Base-by-base conservation (phyloP, 2,113 vertebrate genomes). In the Sander vitreus region DNA sequence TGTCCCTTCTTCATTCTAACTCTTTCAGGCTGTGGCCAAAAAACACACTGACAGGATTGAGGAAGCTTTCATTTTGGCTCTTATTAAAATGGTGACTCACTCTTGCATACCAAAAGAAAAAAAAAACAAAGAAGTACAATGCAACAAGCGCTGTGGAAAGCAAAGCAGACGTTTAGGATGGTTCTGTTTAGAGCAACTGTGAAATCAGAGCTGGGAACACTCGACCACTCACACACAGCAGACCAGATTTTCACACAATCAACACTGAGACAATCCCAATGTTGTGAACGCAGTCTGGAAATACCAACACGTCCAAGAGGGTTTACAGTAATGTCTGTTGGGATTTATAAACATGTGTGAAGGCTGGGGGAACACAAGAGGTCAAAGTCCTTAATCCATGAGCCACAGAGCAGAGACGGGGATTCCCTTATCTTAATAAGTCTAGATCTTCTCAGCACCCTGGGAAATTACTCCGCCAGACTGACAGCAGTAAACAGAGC, bases 371-470 rank as follows among this genome's bases (percentile, higher is more conserved):
- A 73, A 76, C 50, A 67, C 65, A 62, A 78, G 15, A 66, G 47
- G 73, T 39, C 59, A 80, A 64, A 85, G 51, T 62, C 66, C 84
- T 72, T 75, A 76, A 84, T 85, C 89, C 64, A 15, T 47, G 45
- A 76, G 63, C 69, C 81, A 80, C 48, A 57, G 54, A 73, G 64
- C 64, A 72, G 48, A 85, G 69, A 85, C 62, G 54, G 82, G 83
- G 82, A 85, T 90, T 91, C 88, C 85, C 72, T 78, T 54, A 25
- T 73, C 63, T 91, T 85, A 91, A 86, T 80, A 88, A 83, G 76
- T 59, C 23, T 65, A 63, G 72, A 71, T 80, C 75, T 85, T 78
- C 76, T 84, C 54, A 47, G 64, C 59, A 76, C 18, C 62, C 13
- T 23, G 50, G 43, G 74, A 66, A 69, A 81, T 30, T 21, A 16